Base-by-base conservation (phyloP, 2,888 invertebrate genomes). In the Agrochola litura region DNA sequence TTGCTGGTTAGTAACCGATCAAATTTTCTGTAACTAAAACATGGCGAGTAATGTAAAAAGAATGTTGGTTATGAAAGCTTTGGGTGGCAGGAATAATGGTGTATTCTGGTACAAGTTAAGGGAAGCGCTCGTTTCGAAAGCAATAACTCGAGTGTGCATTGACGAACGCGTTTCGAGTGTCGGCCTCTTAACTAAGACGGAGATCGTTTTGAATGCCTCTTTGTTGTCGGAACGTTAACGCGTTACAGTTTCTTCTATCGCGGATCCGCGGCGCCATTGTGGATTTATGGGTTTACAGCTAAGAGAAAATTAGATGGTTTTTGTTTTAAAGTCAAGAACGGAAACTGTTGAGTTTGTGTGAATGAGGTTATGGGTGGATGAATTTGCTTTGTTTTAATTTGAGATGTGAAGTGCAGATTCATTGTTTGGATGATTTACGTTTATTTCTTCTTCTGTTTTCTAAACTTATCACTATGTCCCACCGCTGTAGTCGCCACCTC, bases 111-210 rank as follows among this genome's bases (percentile, higher is more conserved):
- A 85, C n/a, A 63, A 85, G 91, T 85, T 73, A 85, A 89, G 89
- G 91, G 92, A 92, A 91, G 91, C 90, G 92, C 91, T 93, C 93
- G 93, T 94, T 94, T 91, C 92, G 90, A 93, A 93, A 94, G 94
- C 92, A 92, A 93, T 93, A 94, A 93, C 94, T 94, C 90, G 92
- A 95, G 95, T 93, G 94, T 92, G 92, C 94, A 94, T 93, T 94
- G 95, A 95, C 93, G 94, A 93, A 93, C 94, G 94, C 94, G 92
- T 91, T 93, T 93, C 91, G 89, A 95, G 95, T 93, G 94, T 92
- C 93, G 89, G 90, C 93, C 93, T 90, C 94, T 94, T 93, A 92
- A 93, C 92, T 94, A 93, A 93, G 93, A 94, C 93, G 92, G 91
- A 93, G 93, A 94, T 94, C 93, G 91, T 92, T 94, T 92, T 93